Conservation (phyloP, 2,113 vertebrate species). For the Microtus richardsoni region DNA sequence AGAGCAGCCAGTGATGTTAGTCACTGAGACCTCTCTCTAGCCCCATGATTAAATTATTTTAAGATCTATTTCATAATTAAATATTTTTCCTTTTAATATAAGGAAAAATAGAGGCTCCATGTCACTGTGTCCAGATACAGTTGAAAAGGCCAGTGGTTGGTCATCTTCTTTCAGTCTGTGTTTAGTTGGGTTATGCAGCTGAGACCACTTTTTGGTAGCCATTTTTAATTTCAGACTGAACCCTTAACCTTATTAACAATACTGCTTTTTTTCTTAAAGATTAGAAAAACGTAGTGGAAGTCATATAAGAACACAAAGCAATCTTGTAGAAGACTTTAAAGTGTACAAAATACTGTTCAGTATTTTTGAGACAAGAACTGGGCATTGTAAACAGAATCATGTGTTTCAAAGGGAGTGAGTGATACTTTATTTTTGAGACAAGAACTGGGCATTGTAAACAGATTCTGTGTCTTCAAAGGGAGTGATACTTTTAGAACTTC, state of each 20-base stretch:
- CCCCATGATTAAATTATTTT: background rate
- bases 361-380: conserved; percentile 4
- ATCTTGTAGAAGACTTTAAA: background rate
- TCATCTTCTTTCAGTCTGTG: background rate
- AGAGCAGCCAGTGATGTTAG: background rate
- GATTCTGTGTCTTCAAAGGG: background rate
- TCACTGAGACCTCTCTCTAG: background rate
- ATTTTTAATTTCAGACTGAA: background rate
- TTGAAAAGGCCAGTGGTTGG: background rate
- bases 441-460: background rate
- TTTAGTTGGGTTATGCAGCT: background rate
- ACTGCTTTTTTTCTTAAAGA: background rate
- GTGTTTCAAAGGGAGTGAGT: too few species aligned
- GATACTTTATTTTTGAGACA: background rate
- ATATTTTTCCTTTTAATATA: background rate
- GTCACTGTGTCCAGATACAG: background rate
- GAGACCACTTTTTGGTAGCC: background rate
- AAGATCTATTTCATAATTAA: background rate
- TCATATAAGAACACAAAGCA: background rate
- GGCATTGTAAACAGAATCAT: background rate
- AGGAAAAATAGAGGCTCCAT: background rate
- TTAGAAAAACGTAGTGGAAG: background rate
- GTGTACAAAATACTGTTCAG: background rate
- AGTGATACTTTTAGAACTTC: background rate
- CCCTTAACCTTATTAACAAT: background rate